phyloP scores from a whole-genome alignment of 1,140 invertebrate species.

The Brachionus sp. region DNA sequence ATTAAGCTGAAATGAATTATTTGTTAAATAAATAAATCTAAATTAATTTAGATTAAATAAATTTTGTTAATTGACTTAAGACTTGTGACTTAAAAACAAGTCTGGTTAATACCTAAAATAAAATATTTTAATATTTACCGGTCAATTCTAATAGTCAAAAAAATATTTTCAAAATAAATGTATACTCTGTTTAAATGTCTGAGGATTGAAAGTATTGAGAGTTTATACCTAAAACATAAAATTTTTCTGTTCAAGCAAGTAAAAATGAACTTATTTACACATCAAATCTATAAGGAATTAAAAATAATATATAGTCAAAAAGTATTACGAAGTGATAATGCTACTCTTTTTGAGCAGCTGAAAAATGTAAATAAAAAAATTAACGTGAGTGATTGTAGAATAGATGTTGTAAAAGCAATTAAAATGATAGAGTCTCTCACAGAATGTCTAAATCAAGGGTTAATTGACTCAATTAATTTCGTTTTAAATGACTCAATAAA shows the following conservation, averaged over 20 bases:
- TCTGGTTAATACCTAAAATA: too few species aligned
- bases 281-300: background rate
- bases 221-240: background rate
- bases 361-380: background rate
- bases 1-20: too few species aligned
- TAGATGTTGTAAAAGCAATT: background rate
- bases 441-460: background rate
- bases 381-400: background rate
- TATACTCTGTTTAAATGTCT: background rate
- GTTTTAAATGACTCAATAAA: background rate
- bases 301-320: background rate
- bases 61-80: too few species aligned
- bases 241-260: background rate
- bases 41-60: too few species aligned
- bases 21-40: too few species aligned
- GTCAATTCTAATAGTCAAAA: too few species aligned
- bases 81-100: too few species aligned
- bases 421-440: background rate
- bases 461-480: background rate
- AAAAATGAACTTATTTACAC: background rate
- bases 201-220: background rate
- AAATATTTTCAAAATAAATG: too few species aligned
- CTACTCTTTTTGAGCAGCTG: background rate
- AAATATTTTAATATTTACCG: too few species aligned
- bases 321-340: background rate